phyloP scores from a whole-genome alignment of 2,113 vertebrate genomes.

The Xiphias gladius region DNA sequence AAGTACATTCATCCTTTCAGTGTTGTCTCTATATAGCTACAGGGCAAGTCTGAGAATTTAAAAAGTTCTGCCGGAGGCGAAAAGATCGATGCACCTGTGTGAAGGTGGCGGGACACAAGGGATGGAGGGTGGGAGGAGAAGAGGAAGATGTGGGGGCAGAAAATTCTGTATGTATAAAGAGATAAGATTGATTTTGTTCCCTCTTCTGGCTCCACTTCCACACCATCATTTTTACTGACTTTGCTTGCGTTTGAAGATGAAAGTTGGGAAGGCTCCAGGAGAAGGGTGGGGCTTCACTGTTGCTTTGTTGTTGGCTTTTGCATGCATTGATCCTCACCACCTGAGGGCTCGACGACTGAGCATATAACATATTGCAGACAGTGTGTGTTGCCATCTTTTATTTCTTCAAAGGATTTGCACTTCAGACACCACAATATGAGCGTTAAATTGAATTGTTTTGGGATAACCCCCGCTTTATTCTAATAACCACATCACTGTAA shows the following conservation, averaged over 20 bases:
- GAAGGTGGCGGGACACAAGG: slow-evolving; percentile 19
- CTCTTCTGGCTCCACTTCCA: slow-evolving; percentile 33
- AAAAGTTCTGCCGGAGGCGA: slow-evolving; percentile 32
- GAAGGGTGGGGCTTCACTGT: slow-evolving; percentile 39
- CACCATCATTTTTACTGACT: slow-evolving; percentile 58
- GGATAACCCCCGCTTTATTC: neutral
- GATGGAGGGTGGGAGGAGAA: slow-evolving; percentile 38
- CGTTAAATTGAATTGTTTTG: slow-evolving; percentile 37
- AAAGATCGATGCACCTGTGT: slow-evolving; percentile 59
- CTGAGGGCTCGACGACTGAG: slow-evolving; percentile 51
- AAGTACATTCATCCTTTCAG: slow-evolving; percentile 27
- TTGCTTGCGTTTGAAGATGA: slow-evolving; percentile 59
- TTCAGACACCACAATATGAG: slow-evolving; percentile 46
- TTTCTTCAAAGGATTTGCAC: slow-evolving; percentile 59
- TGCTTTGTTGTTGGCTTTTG: slow-evolving; percentile 73
- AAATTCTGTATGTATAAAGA: slow-evolving; percentile 26
- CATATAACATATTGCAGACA: slow-evolving; percentile 40
- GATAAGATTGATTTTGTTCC: slow-evolving; percentile 62
- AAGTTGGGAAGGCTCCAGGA: slow-evolving; percentile 54
- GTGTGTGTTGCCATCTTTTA: slow-evolving; percentile 52
- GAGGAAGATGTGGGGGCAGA: slow-evolving; percentile 30
- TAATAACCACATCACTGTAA: slow-evolving; percentile 18
- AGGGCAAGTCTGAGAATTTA: slow-evolving; percentile 22
- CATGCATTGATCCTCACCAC: slow-evolving; percentile 42
- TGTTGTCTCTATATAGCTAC: slow-evolving; percentile 47